These are phyloP conservation scores for Neogobius melanostomus DNA, from an alignment of 2,113 vertebrate species.

Conservation along the genomic window DNA sequence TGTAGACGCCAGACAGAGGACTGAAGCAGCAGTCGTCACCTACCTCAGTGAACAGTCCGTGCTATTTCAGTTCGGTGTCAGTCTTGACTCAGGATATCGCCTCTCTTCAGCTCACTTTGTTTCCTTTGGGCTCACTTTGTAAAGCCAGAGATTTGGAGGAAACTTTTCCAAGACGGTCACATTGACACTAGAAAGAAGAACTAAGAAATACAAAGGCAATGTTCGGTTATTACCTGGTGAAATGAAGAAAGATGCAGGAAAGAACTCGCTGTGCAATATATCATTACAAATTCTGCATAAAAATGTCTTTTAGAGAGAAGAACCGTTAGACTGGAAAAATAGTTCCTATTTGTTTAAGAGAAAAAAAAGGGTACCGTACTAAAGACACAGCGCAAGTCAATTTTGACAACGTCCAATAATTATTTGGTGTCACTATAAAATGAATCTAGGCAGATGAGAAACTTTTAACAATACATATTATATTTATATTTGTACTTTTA, in stretches of 20 bases:
- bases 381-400: no score
- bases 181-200: constrained; percentile 2
- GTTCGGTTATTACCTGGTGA: background rate
- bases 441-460: no score
- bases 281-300: no score
- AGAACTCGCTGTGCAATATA: no score
- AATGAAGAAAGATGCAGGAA: background rate
- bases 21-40: constrained; percentile 20
- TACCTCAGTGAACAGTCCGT: constrained; percentile 11
- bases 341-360: no score
- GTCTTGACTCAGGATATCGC: constrained; percentile 12
- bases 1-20: constrained; percentile 27
- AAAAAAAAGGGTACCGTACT: no score
- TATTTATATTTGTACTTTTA: no score
- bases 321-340: no score
- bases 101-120: constrained; percentile 14
- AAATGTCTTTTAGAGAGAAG: no score
- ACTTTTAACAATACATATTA: no score
- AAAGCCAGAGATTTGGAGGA: constrained; percentile 2
- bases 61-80: constrained; percentile 19
- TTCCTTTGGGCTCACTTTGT: constrained; percentile 17
- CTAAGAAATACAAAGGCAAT: background rate
- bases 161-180: background rate
- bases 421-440: no score
- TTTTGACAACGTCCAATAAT: no score